Evolutionary conservation across 2,888 invertebrate species (phyloP), one percentile per base, ranked within the genome.

Genomic region (Stenolophus ochropezus): DNA sequence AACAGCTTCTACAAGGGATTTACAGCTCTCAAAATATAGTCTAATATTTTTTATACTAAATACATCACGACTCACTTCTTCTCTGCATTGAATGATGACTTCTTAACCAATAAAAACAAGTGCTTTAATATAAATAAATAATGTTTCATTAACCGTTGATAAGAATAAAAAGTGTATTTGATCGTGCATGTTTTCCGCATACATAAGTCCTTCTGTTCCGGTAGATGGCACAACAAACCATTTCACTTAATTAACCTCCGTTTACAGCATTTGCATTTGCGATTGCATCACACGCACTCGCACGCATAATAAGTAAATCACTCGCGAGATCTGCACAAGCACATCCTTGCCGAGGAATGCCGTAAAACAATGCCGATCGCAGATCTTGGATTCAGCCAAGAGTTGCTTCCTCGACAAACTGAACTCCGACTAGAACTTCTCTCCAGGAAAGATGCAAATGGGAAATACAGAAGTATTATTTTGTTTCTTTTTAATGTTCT

Each of bases 241-340:
- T 51, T 74, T 49, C 61, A 58, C 49, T 78, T 78, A 78, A 78
- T 78, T 78, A 78, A 78, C 61, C 61, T 78, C 47, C 49, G 61
- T 78, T 78, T 78, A 23, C 49, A 65, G 20, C 20, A 78, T 78
- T 61, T 47, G 65, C 78, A 78, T 78, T 78, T n/a, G 18, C 33
- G 65, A 69, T 69, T 69, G 65, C 65, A 69, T 69, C 65, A 69
- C 65, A 42, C 65, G 33, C 16, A 14, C 33, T 14, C 33, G 6
- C 65, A 69, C 65, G 65, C 65, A 69, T 69, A 69, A 69, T 69
- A 69, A 69, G 65, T 69, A 69, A 69, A 69, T 69, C 65, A 69
- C 65, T 69, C 33, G 8, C 27, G 16, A 69, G 65, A 69, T 69
- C 65, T 20, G 33, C 65, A 69, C 61, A 61, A 27, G 16, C 18